These are phyloP conservation scores for Eurosta solidaginis DNA, from an alignment of 1,140 invertebrate genomes.

Conservation along the genomic window DNA sequence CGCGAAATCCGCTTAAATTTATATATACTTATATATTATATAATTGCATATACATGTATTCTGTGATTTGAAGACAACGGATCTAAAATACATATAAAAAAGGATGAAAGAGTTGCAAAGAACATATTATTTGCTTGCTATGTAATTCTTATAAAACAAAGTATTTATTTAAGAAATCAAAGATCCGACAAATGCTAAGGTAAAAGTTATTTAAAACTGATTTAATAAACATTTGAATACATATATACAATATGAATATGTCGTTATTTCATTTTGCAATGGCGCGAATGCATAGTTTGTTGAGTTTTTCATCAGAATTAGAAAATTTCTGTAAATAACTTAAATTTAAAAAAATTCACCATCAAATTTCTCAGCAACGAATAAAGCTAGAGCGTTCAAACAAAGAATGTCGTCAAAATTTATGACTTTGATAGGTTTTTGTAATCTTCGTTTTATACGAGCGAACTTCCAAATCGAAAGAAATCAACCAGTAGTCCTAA, in stretches of 20 bases:
- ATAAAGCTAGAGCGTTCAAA: no score
- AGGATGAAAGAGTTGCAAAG: not conserved
- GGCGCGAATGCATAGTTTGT: no score
- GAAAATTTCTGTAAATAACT: no score
- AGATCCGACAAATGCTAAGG: not conserved
- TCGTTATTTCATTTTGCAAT: not conserved
- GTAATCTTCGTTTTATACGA: no score
- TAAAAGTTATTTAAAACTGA: not conserved
- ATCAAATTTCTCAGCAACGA: no score
- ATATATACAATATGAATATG: not conserved
- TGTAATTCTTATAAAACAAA: not conserved
- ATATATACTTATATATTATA: not conserved
- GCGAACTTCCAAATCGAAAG: no score
- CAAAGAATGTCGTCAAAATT: no score
- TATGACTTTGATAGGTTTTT: no score
- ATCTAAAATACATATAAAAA: not conserved
- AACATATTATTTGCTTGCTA: not conserved
- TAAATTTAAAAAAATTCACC: no score
- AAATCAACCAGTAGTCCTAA: no score
- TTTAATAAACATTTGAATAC: constrained; percentile 14
- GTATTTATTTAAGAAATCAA: no score
- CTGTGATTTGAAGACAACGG: not conserved
- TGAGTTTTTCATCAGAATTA: no score
- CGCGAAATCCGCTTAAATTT: not conserved
- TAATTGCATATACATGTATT: not conserved